Evolutionary conservation across 2,888 invertebrate genomes (phyloP), one percentile per base, ranked within the genome.

Genomic region (Agonopterix heracliana): DNA sequence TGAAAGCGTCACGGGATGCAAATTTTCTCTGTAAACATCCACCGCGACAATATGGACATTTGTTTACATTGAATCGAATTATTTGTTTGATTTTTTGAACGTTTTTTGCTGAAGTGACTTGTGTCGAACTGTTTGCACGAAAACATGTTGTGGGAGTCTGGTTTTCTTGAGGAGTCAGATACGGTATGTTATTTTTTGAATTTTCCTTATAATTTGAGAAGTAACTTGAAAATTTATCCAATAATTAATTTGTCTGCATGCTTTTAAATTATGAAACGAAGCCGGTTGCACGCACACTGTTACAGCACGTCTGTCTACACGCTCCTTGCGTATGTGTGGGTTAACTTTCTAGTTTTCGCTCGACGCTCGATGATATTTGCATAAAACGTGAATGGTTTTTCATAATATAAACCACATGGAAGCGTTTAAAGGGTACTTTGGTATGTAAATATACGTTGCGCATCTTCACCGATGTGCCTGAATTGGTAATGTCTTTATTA

Each of bases 281-380:
- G 74, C 73, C 72, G 71, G 70, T 71, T 64, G 60, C 61, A 57
- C 65, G 63, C 68, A 58, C 54, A 64, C 53, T 56, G 59, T 52
- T 57, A 56, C 53, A 10, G 36, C 35, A 43, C 36, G 49, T 46
- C 49, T 53, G 57, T 64, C 51, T 56, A 57, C 55, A 54, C 46
- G 54, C 51, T 60, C 55, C 61, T 26, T 47, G 53, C 50, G 64
- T 53, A 60, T 66, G 63, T 66, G 55, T 71, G 85, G 76, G 84
- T 77, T 76, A 73, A 88, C 88, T 88, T 88, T 88, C 88, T 88
- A 88, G 88, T 87, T 86, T 87, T 86, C 88, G 86, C 86, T 83
- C 77, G 78, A 66, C 68, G 79, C 71, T 76, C 72, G 63, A 62
- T 59, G 71, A 72, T 80, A 87, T 88, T 87, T 83, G 82, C 88